These are phyloP conservation scores for Tyrannus savana DNA, from an alignment of 2,113 vertebrate genomes.

Conservation along the genomic window DNA sequence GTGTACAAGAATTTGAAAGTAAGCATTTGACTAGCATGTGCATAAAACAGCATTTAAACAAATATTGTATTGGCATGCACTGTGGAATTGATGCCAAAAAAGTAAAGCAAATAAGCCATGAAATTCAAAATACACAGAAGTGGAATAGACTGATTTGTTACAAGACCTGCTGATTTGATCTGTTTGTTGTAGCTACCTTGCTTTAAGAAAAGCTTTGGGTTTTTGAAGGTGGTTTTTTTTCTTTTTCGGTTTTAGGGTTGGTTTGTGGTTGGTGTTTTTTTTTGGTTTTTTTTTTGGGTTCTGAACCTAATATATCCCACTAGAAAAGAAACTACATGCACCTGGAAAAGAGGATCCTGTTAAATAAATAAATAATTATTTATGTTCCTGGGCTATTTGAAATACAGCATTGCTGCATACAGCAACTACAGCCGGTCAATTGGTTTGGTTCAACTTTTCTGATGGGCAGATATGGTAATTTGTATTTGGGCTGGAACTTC, in stretches of 20 bases:
- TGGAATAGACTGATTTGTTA: conserved; percentile 61
- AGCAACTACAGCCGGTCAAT: background rate
- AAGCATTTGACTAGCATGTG: conserved; percentile 69
- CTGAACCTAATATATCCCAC: background rate
- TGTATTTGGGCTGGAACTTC: conserved; percentile 34
- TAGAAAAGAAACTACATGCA: background rate
- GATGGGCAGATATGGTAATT: conserved; percentile 13
- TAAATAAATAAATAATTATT: background rate
- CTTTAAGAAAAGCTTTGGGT: background rate
- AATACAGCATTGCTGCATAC: background rate
- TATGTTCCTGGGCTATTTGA: background rate
- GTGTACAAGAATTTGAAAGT: conserved; percentile 76
- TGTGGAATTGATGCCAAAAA: conserved; percentile 76
- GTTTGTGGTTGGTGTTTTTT: background rate
- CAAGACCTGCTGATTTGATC: conserved; percentile 49
- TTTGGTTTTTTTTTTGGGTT: background rate
- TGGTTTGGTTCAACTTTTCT: conserved; percentile 33
- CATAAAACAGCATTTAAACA: conserved; percentile 80
- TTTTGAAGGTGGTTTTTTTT: background rate
- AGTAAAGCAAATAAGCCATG: conserved; percentile 80
- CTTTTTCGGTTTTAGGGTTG: no score
- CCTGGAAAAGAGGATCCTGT: background rate
- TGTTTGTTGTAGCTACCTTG: conserved; percentile 66
- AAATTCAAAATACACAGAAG: conserved; percentile 82
- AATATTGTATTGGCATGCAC: conserved; percentile 79